These are phyloP conservation scores for Argopecten irradians DNA, from an alignment of 1,140 invertebrate genomes.

Conservation along the genomic window DNA sequence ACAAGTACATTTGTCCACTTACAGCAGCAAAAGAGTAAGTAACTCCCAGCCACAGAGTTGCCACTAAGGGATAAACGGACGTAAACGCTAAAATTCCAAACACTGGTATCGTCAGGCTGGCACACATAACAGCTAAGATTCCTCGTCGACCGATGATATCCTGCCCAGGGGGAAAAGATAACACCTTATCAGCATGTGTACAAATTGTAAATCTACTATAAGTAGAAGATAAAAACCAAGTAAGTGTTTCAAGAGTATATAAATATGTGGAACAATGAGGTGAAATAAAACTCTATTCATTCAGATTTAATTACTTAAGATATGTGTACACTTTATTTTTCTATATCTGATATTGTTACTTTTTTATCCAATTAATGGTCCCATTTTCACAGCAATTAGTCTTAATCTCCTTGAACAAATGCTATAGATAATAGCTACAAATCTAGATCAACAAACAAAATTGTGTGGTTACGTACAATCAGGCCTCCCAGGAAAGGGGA, in stretches of 20 bases:
- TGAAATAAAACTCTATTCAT: too few species aligned
- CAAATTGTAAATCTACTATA: too few species aligned
- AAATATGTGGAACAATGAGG: too few species aligned
- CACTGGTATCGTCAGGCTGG: constrained; percentile 75
- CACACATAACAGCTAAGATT: constrained; percentile 71
- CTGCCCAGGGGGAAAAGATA: constrained; percentile 51
- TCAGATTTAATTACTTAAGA: too few species aligned
- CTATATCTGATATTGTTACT: too few species aligned
- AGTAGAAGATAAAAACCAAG: too few species aligned
- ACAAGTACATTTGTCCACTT: constrained; percentile 57
- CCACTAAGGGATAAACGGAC: constrained; percentile 72
- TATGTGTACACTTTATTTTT: too few species aligned
- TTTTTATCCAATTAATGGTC: too few species aligned
- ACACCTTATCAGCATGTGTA: too few species aligned
- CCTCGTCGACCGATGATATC: constrained; percentile 77
- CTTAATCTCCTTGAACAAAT: too few species aligned
- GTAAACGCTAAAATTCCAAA: constrained; percentile 77
- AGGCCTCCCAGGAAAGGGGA: constrained; percentile 77
- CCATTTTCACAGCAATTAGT: too few species aligned
- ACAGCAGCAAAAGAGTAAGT: constrained; percentile 78
- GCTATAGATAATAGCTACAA: background rate
- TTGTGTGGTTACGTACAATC: constrained; percentile 74
- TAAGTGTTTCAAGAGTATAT: too few species aligned
- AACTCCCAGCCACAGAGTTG: constrained; percentile 76
- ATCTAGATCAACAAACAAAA: background rate